Evolutionary conservation across 2,797 vertebrate species (phyloP).

Genomic region (Limosa lapponica): DNA sequence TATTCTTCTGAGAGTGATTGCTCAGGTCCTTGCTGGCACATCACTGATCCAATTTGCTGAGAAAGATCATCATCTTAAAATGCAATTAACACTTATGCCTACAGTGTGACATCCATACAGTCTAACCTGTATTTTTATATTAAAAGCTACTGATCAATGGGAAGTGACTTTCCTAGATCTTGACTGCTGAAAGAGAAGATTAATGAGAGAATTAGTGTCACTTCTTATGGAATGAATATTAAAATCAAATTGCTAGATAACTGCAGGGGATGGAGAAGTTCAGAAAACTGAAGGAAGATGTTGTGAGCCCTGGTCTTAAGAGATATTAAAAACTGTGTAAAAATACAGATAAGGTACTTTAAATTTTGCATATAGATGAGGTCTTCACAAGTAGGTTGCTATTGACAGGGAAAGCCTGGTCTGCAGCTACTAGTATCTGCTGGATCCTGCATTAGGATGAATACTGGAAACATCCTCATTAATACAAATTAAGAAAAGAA

Average conservation of each 20-base stretch:
- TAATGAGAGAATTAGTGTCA: slow-evolving; percentile 53
- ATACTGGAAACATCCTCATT: background rate
- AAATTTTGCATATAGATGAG: background rate
- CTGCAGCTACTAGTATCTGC: background rate
- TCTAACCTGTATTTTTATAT: slow-evolving; percentile 56
- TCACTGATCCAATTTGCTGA: slow-evolving; percentile 5
- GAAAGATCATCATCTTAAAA: slow-evolving; percentile 35
- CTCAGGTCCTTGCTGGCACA: background rate
- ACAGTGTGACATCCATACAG: slow-evolving; percentile 14
- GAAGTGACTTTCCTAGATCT: slow-evolving; percentile 31
- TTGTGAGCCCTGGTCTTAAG: background rate
- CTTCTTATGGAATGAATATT: slow-evolving; percentile 22
- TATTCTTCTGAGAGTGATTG: background rate
- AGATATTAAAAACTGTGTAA: slow-evolving; percentile 1
- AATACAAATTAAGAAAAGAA: background rate
- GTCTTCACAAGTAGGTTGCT: background rate
- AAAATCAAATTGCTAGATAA: slow-evolving; percentile 52
- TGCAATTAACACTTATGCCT: background rate
- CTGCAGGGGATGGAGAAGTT: background rate
- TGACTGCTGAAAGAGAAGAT: slow-evolving; percentile 30
- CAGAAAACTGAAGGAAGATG: slow-evolving; percentile 6
- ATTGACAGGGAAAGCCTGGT: background rate
- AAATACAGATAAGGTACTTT: background rate
- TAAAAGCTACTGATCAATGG: slow-evolving; percentile 57
- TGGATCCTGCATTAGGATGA: background rate